phyloP scores from a whole-genome alignment of 1,140 invertebrate species.

The Ceratina calcarata region DNA sequence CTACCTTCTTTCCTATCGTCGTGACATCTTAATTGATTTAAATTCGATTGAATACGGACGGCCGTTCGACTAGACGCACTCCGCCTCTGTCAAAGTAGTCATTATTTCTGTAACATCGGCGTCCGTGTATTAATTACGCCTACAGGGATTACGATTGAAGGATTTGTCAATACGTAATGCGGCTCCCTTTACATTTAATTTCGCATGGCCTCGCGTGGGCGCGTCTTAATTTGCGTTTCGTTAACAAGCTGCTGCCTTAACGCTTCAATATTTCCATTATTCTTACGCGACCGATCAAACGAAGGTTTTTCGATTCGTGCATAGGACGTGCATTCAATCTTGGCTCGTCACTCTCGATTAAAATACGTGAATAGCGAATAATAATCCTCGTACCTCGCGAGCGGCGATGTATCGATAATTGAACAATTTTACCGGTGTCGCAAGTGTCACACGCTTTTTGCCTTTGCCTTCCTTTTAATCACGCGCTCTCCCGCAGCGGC shows the following conservation, averaged over 20 bases:
- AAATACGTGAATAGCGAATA: slow-evolving; percentile 5
- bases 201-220: neutral
- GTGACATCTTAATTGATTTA: slow-evolving; percentile 25
- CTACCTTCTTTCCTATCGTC: neutral
- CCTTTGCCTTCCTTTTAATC: slow-evolving; percentile 24
- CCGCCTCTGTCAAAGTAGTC: neutral
- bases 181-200: slow-evolving; percentile 19
- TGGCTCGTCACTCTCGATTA: slow-evolving; percentile 17
- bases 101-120: slow-evolving; percentile 9
- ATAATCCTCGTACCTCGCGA: slow-evolving; percentile 5
- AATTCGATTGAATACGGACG: neutral
- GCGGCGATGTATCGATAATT: slow-evolving; percentile 37
- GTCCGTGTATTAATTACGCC: slow-evolving; percentile 15
- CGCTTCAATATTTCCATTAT: slow-evolving; percentile 39
- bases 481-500: slow-evolving; percentile 5
- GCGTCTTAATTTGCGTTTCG: slow-evolving; percentile 43
- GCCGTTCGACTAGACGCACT: neutral
- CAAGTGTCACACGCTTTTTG: slow-evolving; percentile 29
- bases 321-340: neutral
- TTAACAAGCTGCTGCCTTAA: slow-evolving; percentile 24
- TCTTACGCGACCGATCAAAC: slow-evolving; percentile 37
- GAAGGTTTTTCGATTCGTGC: slow-evolving; percentile 6
- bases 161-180: slow-evolving; percentile 1
- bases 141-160: slow-evolving; percentile 3
- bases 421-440: slow-evolving; percentile 42